phyloP scores from a whole-genome alignment of 2,113 vertebrate species.

The Amblyornis subalaris region DNA sequence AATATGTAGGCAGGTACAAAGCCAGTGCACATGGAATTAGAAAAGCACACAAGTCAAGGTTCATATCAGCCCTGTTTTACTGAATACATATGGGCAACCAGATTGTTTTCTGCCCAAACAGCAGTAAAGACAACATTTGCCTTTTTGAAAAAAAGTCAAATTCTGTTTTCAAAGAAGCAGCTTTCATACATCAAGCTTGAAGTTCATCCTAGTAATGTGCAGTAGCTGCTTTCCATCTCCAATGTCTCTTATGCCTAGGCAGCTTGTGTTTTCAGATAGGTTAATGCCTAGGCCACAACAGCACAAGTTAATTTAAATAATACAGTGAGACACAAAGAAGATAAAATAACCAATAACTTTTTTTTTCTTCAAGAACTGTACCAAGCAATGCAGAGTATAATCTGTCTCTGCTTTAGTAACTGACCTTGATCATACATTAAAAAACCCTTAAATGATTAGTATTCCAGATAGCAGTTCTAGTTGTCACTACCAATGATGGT shows the following conservation, averaged over 20 bases:
- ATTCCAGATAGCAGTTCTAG: not conserved
- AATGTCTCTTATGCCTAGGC: not conserved
- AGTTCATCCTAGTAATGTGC: not conserved
- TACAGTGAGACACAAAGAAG: not conserved
- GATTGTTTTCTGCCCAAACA: not conserved
- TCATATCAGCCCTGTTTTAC: not conserved
- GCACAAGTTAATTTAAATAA: not conserved
- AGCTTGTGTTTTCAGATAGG: not conserved
- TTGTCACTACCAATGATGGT: not conserved
- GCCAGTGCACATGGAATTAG: not conserved
- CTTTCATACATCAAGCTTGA: not conserved
- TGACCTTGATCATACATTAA: not conserved
- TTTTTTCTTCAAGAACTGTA: not conserved
- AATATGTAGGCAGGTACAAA: not conserved
- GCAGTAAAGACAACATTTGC: not conserved
- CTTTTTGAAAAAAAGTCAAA: not conserved
- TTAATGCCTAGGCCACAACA: not conserved
- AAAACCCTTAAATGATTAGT: not conserved
- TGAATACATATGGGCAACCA: not conserved
- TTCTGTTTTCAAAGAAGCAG: not conserved
- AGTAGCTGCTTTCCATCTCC: not conserved
- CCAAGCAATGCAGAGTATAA: not conserved
- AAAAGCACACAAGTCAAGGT: not conserved
- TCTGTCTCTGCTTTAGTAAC: not conserved
- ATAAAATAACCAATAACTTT: not conserved